Percentiles rank a stretch among this genome's conserved stretches.
Evolutionary conservation across 2,888 invertebrate species (phyloP).

Genomic region (Caenorhabditis angaria): DNA sequence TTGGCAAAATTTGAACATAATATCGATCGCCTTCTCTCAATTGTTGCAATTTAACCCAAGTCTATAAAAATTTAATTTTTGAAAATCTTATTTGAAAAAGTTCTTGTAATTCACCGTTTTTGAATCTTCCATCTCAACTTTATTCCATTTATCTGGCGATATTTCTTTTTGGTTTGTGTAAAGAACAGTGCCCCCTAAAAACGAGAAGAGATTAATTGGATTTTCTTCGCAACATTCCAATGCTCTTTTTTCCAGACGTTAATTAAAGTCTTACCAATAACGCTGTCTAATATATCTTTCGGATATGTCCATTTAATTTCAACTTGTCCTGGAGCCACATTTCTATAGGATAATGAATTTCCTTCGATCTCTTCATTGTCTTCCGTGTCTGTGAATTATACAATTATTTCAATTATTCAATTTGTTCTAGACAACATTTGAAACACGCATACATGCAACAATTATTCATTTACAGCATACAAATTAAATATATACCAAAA

Average conservation of each 20-base stretch:
- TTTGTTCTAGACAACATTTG: not conserved
- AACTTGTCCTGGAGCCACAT: conserved; percentile 62
- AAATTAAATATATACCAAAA: not conserved
- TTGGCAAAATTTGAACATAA: conserved; percentile 64
- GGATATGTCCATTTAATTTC: conserved; percentile 64
- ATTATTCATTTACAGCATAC: not conserved
- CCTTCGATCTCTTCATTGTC: conserved; percentile 43
- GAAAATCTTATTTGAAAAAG: not conserved
- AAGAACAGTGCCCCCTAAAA: conserved; percentile 57
- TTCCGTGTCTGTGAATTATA: conserved; percentile 11
- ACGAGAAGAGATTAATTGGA: not conserved
- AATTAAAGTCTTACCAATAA: conserved; percentile 57
- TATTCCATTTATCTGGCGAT: conserved; percentile 57
- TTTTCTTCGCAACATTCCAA: no score
- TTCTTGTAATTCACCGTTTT: conserved; percentile 41
- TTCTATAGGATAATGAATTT: conserved; percentile 62
- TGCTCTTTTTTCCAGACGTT: no score
- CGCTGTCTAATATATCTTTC: conserved; percentile 50
- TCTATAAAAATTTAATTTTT: conserved; percentile 39
- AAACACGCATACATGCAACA: not conserved
- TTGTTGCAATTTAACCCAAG: conserved; percentile 52
- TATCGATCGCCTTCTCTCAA: conserved; percentile 59
- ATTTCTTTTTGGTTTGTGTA: conserved; percentile 57
- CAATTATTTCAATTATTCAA: not conserved
- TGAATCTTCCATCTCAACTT: conserved; percentile 53